Evolutionary conservation across 1,140 invertebrate genomes (phyloP), one percentile per base, ranked within the genome.

Genomic region (Hirudo medicinalis): DNA sequence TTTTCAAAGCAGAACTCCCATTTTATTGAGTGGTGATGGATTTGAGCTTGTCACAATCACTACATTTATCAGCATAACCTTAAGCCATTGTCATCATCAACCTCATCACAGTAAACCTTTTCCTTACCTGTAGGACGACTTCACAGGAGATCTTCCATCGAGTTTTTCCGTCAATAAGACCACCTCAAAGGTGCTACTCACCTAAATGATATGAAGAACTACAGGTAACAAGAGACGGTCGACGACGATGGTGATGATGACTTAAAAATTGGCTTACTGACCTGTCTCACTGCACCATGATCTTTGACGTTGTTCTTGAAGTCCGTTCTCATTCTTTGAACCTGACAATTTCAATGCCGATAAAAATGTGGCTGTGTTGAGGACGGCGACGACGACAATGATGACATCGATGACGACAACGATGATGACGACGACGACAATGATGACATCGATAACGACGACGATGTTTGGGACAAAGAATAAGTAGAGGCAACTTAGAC

Each of bases 51-150:
- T 49, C 40, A 40, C 40, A 40, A 40, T 11, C 43, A 36, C 32
- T 36, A 36, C 32, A 36, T 36, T 36, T 9, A 49, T 9, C 5
- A 49, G 3, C 15, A 17, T 2, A 11, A 49, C 13, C n/a, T n/a
- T n/a, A n/a, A n/a, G n/a, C n/a, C 43, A 49, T 49, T 49, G 43
- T 15, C 43, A 49, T 49, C 13, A 13, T 8, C 11, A 17, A 49
- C 13, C 0, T 49, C 43, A 49, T 49, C 5, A 49, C 11, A 49
- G 11, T 5, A 49, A 49, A 17, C 4, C 43, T 49, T 49, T 49
- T 13, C 15, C 71, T 71, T 22, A 67, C 71, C 25, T 57, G 67
- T 49, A 71, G 60, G 43, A 74, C 32, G 32, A 32, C 67, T 25
- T 19, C 20, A 66, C 6, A 57, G 43, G 70, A 67, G 29, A 20